Conservation (phyloP, 2,797 vertebrate genomes). For the Ctenopoma kingsleyae region DNA sequence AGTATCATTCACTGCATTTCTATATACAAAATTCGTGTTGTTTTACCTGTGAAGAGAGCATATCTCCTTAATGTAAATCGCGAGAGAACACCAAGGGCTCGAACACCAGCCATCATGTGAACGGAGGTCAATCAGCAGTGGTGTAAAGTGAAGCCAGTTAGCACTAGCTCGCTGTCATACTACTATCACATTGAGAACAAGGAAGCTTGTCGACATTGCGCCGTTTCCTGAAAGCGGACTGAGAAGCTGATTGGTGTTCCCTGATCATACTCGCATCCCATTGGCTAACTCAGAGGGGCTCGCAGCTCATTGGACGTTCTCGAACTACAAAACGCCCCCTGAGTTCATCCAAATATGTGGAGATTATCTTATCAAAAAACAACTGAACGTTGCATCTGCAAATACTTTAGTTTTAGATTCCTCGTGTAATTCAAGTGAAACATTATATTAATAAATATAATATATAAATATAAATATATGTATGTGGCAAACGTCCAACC, state of each 20-base stretch:
- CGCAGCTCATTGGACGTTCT: conserved; percentile 34
- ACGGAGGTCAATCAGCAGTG: conserved; percentile 72
- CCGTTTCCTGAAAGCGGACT: conserved; percentile 43
- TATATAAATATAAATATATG: background rate
- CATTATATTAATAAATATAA: too few species aligned
- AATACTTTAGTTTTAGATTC: background rate
- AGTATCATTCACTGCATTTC: background rate
- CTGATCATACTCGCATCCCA: background rate
- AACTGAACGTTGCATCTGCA: background rate
- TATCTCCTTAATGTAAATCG: conserved; percentile 76
- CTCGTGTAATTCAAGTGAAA: fast-evolving
- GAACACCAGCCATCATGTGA: conserved; percentile 83
- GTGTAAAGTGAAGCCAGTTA: conserved; percentile 25
- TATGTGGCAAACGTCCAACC: background rate
- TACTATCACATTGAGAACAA: conserved; percentile 1
- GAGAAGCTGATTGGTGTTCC: conserved; percentile 54
- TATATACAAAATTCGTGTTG: fast-evolving
- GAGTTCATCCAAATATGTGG: background rate
- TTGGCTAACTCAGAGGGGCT: conserved; percentile 35
- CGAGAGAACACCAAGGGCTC: conserved; percentile 82
- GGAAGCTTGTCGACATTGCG: background rate
- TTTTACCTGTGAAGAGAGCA: conserved; percentile 73
- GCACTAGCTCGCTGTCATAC: conserved; percentile 40
- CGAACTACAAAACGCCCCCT: conserved; percentile 12
- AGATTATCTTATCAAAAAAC: background rate